Evolutionary conservation across 2,797 vertebrate genomes (phyloP).

Genomic region (Hypotaenidia philippensis): DNA sequence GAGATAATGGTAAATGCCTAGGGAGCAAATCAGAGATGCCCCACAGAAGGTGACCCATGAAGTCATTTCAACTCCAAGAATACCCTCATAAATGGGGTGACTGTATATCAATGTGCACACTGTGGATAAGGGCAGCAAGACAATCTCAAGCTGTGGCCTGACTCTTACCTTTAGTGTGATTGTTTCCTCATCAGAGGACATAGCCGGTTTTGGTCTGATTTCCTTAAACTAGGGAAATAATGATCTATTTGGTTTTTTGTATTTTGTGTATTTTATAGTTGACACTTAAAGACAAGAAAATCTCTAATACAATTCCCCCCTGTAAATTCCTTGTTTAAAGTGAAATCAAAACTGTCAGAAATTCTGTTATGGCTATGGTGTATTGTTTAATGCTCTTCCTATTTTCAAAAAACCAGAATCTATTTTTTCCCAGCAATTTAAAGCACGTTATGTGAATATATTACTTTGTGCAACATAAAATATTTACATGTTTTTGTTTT

Average conservation of each 20-base stretch:
- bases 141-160: neutral
- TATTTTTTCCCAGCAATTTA: neutral
- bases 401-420: neutral
- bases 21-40: neutral
- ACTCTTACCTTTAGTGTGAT: no score
- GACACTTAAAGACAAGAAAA: neutral
- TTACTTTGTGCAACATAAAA: neutral
- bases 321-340: neutral
- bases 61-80: neutral
- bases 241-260: neutral
- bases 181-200: neutral
- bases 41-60: neutral
- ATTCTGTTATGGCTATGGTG: neutral
- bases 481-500: neutral
- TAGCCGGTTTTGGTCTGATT: neutral
- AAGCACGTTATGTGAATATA: neutral
- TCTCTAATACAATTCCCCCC: neutral
- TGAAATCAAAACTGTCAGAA: neutral
- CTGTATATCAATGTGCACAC: rapidly evolving
- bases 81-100: neutral
- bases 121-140: neutral
- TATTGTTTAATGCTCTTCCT: neutral
- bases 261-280: neutral
- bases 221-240: neutral
- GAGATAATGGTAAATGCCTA: neutral